Evolutionary conservation across 2,888 invertebrate species (phyloP).

Genomic region (Tetanocera ferruginea): DNA sequence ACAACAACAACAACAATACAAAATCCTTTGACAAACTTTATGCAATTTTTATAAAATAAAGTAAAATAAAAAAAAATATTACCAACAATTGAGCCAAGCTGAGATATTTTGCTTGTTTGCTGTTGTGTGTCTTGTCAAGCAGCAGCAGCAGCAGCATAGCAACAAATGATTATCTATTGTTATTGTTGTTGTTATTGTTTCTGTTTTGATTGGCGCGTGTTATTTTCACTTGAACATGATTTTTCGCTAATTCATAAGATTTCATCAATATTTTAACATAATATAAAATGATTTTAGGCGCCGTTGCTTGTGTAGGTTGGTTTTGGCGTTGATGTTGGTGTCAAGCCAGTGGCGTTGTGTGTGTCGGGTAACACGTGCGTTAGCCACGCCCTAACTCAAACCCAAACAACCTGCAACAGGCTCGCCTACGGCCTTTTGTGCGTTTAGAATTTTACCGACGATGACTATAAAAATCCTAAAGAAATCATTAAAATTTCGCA

Average conservation of each 20-base stretch:
- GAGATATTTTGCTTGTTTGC: not conserved
- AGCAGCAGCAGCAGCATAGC: not conserved
- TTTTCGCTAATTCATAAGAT: slow-evolving; percentile 67
- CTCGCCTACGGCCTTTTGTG: no score
- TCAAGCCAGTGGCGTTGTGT: no score
- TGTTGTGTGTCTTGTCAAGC: slow-evolving; percentile 19
- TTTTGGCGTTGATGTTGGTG: not conserved
- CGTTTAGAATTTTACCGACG: not conserved
- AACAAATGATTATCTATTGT: not conserved
- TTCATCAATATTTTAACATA: slow-evolving; percentile 43
- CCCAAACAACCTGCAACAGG: no score
- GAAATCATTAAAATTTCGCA: not conserved
- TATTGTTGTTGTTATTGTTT: slow-evolving; percentile 45
- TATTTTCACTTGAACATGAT: slow-evolving; percentile 63
- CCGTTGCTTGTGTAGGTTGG: not conserved
- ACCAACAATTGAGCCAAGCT: slow-evolving; percentile 11
- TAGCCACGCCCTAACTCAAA: no score
- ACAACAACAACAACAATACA: slow-evolving; percentile 31
- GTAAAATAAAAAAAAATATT: not conserved
- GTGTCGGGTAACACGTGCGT: no score
- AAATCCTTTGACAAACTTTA: slow-evolving; percentile 33
- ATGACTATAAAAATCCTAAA: not conserved
- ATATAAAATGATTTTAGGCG: not conserved
- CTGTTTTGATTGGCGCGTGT: slow-evolving; percentile 58
- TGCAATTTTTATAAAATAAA: not conserved